Evolutionary conservation across 2,797 vertebrate species (phyloP).

Genomic region (Peromyscus attwateri): DNA sequence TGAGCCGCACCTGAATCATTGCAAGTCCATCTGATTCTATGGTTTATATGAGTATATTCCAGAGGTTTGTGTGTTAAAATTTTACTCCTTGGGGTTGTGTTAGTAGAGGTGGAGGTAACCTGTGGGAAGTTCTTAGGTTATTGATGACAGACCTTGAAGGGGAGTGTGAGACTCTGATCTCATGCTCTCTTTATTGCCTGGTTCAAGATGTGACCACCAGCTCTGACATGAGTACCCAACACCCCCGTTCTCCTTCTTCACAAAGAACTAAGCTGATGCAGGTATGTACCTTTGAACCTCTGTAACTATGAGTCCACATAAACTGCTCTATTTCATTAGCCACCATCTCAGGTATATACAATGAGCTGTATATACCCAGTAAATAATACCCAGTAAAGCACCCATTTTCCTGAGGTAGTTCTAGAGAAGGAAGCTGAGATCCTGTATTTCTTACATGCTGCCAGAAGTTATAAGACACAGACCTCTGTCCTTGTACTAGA

Average conservation of each 20-base stretch:
- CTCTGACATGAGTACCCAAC: background rate
- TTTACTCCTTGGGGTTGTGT: rapidly evolving
- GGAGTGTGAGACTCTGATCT: background rate
- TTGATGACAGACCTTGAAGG: background rate
- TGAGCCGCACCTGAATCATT: background rate
- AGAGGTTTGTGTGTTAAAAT: background rate
- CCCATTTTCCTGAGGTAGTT: background rate
- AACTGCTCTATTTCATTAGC: background rate
- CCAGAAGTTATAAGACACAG: background rate
- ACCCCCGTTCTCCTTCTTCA: background rate
- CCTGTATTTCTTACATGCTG: background rate
- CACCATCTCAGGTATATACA: background rate
- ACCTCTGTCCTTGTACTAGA: background rate
- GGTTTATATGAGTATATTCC: background rate
- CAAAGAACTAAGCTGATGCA: background rate
- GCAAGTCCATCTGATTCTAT: background rate
- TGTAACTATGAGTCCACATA: background rate
- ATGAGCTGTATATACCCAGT: background rate
- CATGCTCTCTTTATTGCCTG: background rate
- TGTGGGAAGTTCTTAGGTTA: background rate
- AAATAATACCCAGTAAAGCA: background rate
- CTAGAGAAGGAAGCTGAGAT: background rate
- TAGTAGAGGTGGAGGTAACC: background rate
- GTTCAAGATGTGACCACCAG: background rate
- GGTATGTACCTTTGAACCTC: background rate